A percentile compares a stretch with the other conserved stretches of the same genome.
These are phyloP conservation scores for Dendronephthya gigantea DNA, from an alignment of 64 coral and sea anemone genomes.

Conservation along the genomic window DNA sequence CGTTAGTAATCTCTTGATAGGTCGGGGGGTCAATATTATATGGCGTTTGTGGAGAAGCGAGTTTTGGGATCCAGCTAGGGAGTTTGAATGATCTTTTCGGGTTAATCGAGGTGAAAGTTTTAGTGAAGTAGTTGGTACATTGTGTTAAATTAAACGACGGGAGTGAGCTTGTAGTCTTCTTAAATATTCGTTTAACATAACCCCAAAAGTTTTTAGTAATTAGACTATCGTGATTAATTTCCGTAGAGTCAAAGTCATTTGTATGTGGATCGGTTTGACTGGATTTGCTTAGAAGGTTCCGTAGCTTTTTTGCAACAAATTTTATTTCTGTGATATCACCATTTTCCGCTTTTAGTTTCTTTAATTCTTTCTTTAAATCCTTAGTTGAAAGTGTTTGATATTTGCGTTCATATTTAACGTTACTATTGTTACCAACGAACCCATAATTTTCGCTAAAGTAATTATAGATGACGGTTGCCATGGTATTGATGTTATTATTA, in stretches of 20 bases:
- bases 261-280: not conserved
- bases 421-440: not conserved
- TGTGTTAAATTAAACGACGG: not conserved
- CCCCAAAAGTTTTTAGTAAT: not conserved
- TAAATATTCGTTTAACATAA: not conserved
- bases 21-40: not conserved
- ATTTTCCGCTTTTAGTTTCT: not conserved
- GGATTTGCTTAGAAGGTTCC: not conserved
- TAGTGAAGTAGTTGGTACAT: not conserved
- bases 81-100: not conserved
- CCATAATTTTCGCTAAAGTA: constrained; percentile 31
- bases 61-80: not conserved
- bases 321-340: not conserved
- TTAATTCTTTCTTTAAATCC: not conserved
- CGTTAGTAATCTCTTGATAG: not conserved
- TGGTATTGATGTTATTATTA: constrained; percentile 16
- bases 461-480: too few relatives aligned
- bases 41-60: not conserved
- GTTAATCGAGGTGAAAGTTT: not conserved
- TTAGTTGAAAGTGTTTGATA: too few relatives aligned
- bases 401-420: too few relatives aligned
- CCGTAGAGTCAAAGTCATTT: not conserved
- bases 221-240: not conserved
- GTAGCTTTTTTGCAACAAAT: not conserved
- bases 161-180: not conserved